phyloP scores from a whole-genome alignment of 2,113 vertebrate species.

The Lichenostomus cassidix region DNA sequence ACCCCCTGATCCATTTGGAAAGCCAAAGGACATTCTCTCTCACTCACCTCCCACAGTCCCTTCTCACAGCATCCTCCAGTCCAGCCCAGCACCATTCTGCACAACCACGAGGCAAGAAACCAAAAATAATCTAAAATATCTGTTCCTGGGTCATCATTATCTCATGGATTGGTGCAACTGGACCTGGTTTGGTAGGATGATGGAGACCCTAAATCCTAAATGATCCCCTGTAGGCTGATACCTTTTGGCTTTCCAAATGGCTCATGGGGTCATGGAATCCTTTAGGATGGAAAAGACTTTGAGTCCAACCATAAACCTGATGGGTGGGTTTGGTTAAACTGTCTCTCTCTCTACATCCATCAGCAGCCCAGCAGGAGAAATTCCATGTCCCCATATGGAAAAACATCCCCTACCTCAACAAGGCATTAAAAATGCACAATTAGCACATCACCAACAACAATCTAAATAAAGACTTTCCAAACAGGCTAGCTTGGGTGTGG shows the following conservation, averaged over 20 bases:
- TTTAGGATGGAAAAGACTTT: too few relatives aligned
- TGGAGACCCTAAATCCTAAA: not conserved
- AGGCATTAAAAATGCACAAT: not conserved
- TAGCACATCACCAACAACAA: not conserved
- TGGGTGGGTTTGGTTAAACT: too few relatives aligned
- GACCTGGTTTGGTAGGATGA: not conserved
- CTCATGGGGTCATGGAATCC: too few relatives aligned
- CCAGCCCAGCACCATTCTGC: not conserved
- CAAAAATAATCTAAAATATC: not conserved
- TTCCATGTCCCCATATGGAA: accelerated
- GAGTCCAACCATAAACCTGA: too few relatives aligned
- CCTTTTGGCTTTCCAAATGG: too few relatives aligned
- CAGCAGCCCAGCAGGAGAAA: not conserved
- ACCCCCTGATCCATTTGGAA: not conserved
- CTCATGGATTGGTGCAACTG: not conserved
- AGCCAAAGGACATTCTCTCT: not conserved
- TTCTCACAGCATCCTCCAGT: not conserved
- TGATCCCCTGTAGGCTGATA: accelerated
- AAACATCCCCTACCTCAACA: not conserved
- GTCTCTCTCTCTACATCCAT: accelerated
- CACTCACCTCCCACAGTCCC: not conserved
- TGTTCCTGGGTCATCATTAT: too few relatives aligned
- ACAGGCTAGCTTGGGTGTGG: not conserved
- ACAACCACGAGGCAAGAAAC: accelerated
- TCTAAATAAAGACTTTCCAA: not conserved